phyloP scores from a whole-genome alignment of 2,797 vertebrate genomes.

The Acanthurus leucopareius region DNA sequence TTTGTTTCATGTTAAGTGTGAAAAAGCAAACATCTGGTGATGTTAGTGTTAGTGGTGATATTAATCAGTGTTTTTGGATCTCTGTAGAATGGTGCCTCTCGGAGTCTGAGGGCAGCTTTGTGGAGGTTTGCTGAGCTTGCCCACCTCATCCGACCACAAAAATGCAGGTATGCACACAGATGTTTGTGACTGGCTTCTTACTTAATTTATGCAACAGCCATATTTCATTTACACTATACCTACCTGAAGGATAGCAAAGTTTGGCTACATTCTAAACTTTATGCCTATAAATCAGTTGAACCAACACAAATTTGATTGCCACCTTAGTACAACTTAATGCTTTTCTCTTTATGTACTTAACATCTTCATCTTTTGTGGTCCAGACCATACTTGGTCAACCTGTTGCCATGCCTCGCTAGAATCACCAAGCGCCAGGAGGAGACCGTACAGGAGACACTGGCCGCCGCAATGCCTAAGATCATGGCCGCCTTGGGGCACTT shows the following conservation, averaged over 20 bases:
- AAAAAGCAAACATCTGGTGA: background rate
- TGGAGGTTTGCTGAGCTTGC: constrained; percentile 99
- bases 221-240: background rate
- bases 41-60: background rate
- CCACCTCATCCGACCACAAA: constrained; percentile 97
- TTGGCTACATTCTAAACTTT: background rate
- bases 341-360: too few species aligned
- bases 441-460: constrained; percentile 94
- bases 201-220: background rate
- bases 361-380: background rate
- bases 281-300: too few species aligned
- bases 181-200: background rate
- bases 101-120: constrained; percentile 95
- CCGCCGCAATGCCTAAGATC: constrained; percentile 94
- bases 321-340: too few species aligned
- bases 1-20: background rate
- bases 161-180: constrained; percentile 91
- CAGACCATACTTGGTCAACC: constrained; percentile 96
- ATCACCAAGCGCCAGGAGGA: constrained; percentile 96
- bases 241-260: background rate
- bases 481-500: constrained; percentile 96
- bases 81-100: constrained; percentile 93
- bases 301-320: too few species aligned
- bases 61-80: constrained; percentile 8
- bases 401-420: constrained; percentile 94